Evolutionary conservation across 1,140 invertebrate species (phyloP).

Genomic region (Meloidogyne hapla): DNA sequence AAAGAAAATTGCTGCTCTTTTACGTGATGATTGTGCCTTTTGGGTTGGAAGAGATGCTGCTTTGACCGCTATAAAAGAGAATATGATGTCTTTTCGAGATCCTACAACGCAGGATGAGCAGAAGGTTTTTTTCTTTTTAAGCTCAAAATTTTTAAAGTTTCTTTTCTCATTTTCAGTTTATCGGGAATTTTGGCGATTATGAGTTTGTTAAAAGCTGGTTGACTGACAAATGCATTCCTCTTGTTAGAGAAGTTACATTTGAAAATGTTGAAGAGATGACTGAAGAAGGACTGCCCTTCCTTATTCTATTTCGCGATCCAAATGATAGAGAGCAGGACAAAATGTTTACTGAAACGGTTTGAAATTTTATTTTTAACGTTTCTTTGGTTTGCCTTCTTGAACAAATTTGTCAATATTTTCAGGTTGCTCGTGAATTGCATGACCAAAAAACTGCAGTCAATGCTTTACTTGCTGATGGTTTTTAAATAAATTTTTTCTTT

Average conservation of each 20-base stretch:
- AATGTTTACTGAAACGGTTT: constrained; percentile 57
- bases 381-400: no score
- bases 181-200: constrained; percentile 66
- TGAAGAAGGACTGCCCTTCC: constrained; percentile 95
- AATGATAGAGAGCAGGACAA: constrained; percentile 58
- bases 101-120: constrained; percentile 56
- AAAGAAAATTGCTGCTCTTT: constrained; percentile 59
- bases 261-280: constrained; percentile 95
- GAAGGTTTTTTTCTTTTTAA: constrained; percentile 44
- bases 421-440: constrained; percentile 56
- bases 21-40: constrained; percentile 60
- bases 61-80: constrained; percentile 46
- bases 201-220: constrained; percentile 76
- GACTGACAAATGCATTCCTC: constrained; percentile 75
- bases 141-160: not conserved
- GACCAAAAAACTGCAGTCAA: constrained; percentile 78
- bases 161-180: constrained; percentile 56
- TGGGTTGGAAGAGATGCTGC: constrained; percentile 51
- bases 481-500: not conserved
- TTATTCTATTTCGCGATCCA: constrained; percentile 84
- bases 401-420: no score
- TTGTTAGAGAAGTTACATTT: constrained; percentile 87
- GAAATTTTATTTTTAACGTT: no score
- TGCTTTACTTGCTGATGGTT: constrained; percentile 85
- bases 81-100: constrained; percentile 55